A percentile compares a stretch with the other conserved stretches of the same genome.
Evolutionary conservation across 1,140 invertebrate genomes (phyloP).

Genomic region (Orchestia grillus): DNA sequence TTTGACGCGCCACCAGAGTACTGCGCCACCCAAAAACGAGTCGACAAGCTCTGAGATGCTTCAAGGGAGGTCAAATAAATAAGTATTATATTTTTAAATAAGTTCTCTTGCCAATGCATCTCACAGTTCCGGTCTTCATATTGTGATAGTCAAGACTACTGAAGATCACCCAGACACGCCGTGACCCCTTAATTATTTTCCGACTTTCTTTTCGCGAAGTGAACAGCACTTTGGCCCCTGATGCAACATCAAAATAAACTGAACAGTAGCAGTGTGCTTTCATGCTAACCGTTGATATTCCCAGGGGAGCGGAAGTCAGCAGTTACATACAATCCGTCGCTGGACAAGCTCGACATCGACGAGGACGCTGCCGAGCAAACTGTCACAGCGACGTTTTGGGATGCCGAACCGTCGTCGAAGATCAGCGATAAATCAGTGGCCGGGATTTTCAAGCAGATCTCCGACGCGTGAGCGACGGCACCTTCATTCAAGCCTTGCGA

Average conservation of each 20-base stretch:
- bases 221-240: not conserved
- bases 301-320: conserved; percentile 7
- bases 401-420: not conserved
- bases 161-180: not conserved
- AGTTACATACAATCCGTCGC: not conserved
- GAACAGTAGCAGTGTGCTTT: not conserved
- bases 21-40: not conserved
- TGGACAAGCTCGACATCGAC: not conserved
- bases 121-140: not conserved
- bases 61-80: not conserved
- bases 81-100: not conserved
- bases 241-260: not conserved
- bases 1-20: not conserved
- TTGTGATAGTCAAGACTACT: not conserved
- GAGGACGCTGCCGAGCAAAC: not conserved
- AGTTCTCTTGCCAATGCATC: not conserved
- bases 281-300: not conserved
- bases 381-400: not conserved
- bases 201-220: not conserved
- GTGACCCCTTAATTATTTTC: not conserved
- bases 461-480: not conserved
- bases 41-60: not conserved
- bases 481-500: not conserved
- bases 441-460: not conserved
- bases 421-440: not conserved